Evolutionary conservation across 2,113 vertebrate species (phyloP), one percentile per base, ranked within the genome.

Genomic region (Ploceus nigricollis): DNA sequence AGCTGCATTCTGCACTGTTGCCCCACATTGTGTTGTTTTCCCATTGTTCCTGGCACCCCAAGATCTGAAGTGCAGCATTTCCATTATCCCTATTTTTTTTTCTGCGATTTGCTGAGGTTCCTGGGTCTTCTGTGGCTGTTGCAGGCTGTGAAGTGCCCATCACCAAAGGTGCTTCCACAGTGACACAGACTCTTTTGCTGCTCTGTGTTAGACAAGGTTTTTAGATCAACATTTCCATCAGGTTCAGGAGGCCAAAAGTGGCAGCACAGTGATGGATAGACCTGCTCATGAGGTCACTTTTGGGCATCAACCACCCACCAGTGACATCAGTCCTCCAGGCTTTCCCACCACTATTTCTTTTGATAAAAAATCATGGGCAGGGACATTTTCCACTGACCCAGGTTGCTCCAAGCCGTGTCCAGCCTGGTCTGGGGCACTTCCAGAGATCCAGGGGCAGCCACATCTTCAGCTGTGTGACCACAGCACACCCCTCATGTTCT

Each of bases 271-370:
- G 31, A 23, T 7, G 28, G 21, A 6, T 13, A 2, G 1, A 30
- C 8, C 30, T 65, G 39, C 22, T 45, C n/a, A 4, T 2, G 3
- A 72, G 40, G 19, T 60, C 70, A 51, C 6, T 12, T 15, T 37
- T 44, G 65, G 69, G 16, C 47, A 71, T 25, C 50, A 53, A 4
- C 1, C 0, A 4, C 28, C 50, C 63, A 61, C 37, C n/a, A 1
- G 1, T 6, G n/a, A 9, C 60, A 37, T 3, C 9, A 10, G 1
- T 8, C 44, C 25, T 45, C 56, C 17, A 5, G 8, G 5, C 11
- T 30, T 65, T 61, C 25, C 44, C 63, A 72, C 6, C 31, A 8
- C 28, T 47, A 1, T 30, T 40, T 19, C 42, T 75, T 83, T 15
- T 11, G 37, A 10, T 30, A 27, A 9, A 9, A 23, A 30, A 47